Conservation (phyloP, 2,888 invertebrate genomes). For the Aromia moschata region DNA sequence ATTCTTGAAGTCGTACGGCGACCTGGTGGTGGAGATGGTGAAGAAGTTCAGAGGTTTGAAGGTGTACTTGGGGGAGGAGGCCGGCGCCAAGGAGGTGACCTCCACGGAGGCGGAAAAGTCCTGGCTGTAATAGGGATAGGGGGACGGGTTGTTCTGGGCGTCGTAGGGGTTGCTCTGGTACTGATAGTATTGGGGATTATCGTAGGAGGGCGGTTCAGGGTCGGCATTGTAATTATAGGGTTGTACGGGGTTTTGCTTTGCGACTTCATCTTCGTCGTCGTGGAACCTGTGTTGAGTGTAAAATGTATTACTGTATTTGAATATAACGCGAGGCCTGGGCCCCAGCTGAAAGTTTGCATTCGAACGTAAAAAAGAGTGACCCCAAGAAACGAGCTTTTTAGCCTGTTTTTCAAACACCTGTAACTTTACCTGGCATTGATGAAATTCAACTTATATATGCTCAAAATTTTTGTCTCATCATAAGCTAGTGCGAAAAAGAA, state of each 20-base stretch:
- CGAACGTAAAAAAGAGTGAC: too few relatives aligned
- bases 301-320: constrained; percentile 22
- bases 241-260: constrained; percentile 42
- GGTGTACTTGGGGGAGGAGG: constrained; percentile 27
- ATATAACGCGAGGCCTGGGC: not conserved
- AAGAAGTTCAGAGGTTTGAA: constrained; percentile 47
- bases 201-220: constrained; percentile 43
- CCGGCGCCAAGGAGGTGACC: constrained; percentile 4
- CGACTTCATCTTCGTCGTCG: constrained; percentile 51
- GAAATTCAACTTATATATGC: too few relatives aligned
- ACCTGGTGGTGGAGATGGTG: constrained; percentile 54
- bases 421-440: too few relatives aligned
- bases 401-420: too few relatives aligned
- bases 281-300: constrained; percentile 52
- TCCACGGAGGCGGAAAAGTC: constrained; percentile 9
- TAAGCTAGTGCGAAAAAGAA: too few relatives aligned
- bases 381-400: too few relatives aligned
- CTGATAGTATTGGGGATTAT: constrained; percentile 17
- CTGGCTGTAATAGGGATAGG: constrained; percentile 33
- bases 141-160: constrained; percentile 34
- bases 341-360: constrained; percentile 5
- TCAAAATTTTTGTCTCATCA: too few relatives aligned
- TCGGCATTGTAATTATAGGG: constrained; percentile 47
- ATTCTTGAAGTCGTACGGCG: constrained; percentile 56
- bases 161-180: constrained; percentile 35